Conservation (phyloP, 2,888 invertebrate genomes). For the Platycnemis pennipes region DNA sequence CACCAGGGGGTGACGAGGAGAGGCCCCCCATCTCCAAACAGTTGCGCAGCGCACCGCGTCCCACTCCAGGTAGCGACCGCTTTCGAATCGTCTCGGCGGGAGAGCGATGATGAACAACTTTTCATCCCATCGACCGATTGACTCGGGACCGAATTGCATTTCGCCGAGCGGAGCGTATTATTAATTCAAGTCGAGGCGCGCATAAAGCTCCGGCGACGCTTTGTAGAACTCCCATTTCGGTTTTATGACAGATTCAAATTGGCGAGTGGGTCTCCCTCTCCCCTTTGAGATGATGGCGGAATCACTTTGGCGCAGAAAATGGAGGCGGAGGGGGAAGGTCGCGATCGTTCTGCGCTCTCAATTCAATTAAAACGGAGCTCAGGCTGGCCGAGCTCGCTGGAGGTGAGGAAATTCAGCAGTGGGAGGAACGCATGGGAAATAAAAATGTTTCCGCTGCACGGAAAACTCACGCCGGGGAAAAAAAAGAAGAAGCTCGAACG, state of each 20-base stretch:
- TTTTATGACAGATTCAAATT: constrained; percentile 9
- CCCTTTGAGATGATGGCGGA: neutral
- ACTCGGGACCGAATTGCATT: neutral
- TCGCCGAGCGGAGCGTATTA: neutral
- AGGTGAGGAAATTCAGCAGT: neutral
- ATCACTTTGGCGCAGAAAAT: neutral
- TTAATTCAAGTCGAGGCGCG: neutral
- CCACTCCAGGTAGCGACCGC: no score
- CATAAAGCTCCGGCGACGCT: neutral
- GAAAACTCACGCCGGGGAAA: neutral
- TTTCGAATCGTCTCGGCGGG: no score
- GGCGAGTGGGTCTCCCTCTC: no score
- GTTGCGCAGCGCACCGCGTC: no score
- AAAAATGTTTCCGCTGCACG: neutral
- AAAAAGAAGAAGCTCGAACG: neutral
- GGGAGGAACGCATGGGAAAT: neutral
- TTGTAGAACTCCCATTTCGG: neutral
- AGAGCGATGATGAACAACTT: neutral
- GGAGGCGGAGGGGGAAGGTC: neutral
- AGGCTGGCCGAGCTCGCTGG: neutral
- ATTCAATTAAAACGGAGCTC: neutral
- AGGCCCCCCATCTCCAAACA: no score
- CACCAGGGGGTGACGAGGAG: no score
- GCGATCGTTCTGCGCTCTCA: neutral
- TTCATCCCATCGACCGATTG: neutral